Percentiles rank a stretch among this genome's conserved stretches.
These are phyloP conservation scores for Ciconia nigra DNA, from an alignment of 2,797 vertebrate genomes.

Conservation along the genomic window DNA sequence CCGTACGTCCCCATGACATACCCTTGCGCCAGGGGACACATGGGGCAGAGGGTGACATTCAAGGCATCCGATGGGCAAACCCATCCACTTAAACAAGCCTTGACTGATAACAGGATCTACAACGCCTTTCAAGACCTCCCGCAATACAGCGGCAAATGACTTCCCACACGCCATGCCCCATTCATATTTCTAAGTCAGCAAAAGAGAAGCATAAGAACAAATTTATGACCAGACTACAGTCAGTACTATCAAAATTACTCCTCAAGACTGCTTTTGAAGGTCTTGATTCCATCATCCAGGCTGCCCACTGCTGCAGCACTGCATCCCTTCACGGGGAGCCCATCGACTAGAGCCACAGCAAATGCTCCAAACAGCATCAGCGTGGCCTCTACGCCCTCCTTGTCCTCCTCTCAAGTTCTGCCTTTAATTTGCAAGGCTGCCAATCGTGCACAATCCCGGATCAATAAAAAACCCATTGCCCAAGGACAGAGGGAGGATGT, in stretches of 20 bases:
- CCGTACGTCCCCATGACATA: fast-evolving
- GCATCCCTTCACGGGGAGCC: background rate
- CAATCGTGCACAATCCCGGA: background rate
- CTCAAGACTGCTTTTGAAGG: background rate
- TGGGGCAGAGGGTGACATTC: background rate
- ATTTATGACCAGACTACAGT: background rate
- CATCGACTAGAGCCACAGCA: fast-evolving
- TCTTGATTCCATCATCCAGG: background rate
- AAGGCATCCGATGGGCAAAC: background rate
- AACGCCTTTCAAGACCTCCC: background rate
- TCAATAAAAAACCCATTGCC: background rate
- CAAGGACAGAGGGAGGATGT: background rate
- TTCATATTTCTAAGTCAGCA: background rate
- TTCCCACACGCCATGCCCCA: fast-evolving
- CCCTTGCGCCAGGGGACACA: background rate
- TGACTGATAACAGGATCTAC: background rate
- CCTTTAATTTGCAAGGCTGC: background rate
- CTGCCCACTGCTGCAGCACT: background rate
- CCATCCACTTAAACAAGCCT: background rate
- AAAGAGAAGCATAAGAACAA: background rate
- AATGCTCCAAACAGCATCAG: background rate
- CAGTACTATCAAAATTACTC: background rate
- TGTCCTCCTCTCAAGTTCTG: background rate
- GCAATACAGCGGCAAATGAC: background rate
- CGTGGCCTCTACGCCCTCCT: background rate